These are phyloP conservation scores for Parthenolecanium corni DNA, from an alignment of 2,888 invertebrate genomes.

Conservation along the genomic window DNA sequence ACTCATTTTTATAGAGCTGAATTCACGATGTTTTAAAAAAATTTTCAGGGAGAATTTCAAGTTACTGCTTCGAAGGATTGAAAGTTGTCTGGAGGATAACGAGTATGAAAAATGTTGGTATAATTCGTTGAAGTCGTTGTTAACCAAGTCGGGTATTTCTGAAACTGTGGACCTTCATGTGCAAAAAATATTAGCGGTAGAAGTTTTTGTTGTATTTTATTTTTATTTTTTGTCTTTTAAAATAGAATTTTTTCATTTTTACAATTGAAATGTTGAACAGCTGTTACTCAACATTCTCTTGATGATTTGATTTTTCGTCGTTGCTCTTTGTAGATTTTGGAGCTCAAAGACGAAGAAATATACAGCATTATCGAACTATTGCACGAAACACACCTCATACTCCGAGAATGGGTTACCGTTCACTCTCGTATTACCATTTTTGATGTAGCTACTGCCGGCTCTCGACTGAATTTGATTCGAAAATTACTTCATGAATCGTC, in stretches of 20 bases:
- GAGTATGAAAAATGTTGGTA: constrained; percentile 23
- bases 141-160: neutral
- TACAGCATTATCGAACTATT: constrained; percentile 9
- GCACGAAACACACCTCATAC: constrained; percentile 12
- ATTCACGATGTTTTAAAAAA: too few relatives aligned
- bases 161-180: neutral
- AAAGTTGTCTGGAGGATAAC: constrained; percentile 21
- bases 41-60: constrained; percentile 5
- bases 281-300: too few relatives aligned
- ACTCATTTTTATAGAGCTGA: too few relatives aligned
- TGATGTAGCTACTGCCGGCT: neutral
- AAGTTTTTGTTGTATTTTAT: neutral
- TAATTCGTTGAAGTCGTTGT: constrained; percentile 2
- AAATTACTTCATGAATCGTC: neutral
- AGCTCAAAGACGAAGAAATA: neutral
- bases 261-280: too few relatives aligned
- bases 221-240: too few relatives aligned
- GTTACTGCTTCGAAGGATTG: constrained; percentile 6
- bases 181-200: constrained; percentile 13
- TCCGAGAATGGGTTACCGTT: constrained; percentile 10
- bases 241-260: too few relatives aligned
- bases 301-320: neutral
- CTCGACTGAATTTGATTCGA: neutral
- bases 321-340: constrained; percentile 1
- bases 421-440: constrained; percentile 7